These are phyloP conservation scores for Pristis pectinata DNA, from an alignment of 2,797 vertebrate species.

Conservation along the genomic window DNA sequence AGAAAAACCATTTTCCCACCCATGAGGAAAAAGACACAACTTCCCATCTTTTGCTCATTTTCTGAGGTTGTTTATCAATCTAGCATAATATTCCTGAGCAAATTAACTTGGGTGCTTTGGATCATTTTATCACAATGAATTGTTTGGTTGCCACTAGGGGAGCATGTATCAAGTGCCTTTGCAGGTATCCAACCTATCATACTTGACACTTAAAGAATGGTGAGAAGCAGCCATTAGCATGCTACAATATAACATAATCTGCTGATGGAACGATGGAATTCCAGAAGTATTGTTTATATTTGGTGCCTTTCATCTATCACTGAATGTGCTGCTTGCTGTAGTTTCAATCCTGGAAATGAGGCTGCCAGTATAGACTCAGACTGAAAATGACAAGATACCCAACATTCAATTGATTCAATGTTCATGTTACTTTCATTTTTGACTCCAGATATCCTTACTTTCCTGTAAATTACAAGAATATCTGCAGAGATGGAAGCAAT, in stretches of 20 bases:
- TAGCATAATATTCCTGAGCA: no score
- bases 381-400: not conserved
- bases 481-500: not conserved
- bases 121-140: no score
- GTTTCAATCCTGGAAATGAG: not conserved
- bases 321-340: not conserved
- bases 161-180: not conserved
- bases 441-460: not conserved
- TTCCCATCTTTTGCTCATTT: not conserved
- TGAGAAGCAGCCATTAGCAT: not conserved
- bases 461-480: not conserved
- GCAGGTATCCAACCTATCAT: not conserved
- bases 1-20: no score
- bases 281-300: not conserved
- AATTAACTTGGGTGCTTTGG: no score
- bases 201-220: not conserved
- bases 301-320: not conserved
- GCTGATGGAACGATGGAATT: not conserved
- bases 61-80: no score
- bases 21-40: not conserved
- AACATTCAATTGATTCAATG: not conserved
- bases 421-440: not conserved
- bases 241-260: not conserved
- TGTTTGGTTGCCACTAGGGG: no score
- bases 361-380: not conserved